Conservation (phyloP, 2,797 vertebrate species). For the Myotis planiceps region DNA sequence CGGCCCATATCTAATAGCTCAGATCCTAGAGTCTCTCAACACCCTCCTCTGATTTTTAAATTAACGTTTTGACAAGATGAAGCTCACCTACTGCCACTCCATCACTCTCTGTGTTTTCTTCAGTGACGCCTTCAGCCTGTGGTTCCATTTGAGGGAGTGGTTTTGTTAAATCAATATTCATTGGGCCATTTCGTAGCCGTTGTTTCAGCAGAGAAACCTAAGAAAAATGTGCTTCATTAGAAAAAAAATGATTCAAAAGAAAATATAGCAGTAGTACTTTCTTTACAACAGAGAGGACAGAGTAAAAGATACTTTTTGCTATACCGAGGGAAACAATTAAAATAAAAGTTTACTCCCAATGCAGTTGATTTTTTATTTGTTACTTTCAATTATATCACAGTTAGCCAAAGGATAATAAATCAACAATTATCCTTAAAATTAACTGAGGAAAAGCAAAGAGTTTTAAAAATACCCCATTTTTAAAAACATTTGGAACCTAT, state of each 20-base stretch:
- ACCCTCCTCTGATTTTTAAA: neutral
- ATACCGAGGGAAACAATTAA: neutral
- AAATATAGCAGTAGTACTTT: neutral
- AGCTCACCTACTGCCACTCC: slow-evolving; percentile 71
- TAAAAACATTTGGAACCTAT: neutral
- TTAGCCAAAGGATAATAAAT: slow-evolving; percentile 15
- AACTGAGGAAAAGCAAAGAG: neutral
- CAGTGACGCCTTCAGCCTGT: slow-evolving; percentile 81
- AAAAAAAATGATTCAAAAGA: neutral
- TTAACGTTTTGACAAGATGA: neutral
- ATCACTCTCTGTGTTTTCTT: slow-evolving; percentile 81
- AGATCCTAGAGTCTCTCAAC: neutral
- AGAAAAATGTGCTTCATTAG: slow-evolving; percentile 26
- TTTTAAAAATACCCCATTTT: neutral
- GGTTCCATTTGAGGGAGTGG: slow-evolving; percentile 75
- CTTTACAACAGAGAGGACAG: neutral
- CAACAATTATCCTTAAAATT: slow-evolving; percentile 10
- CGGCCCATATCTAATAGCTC: neutral
- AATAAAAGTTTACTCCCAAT: neutral
- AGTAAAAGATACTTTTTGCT: neutral
- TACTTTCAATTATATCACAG: neutral
- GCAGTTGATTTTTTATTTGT: neutral
- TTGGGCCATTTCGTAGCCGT: slow-evolving; percentile 86
- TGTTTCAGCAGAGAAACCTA: slow-evolving; percentile 96
- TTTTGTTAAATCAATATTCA: slow-evolving; percentile 74